These are phyloP conservation scores for Aphrocallistes beatrix DNA, from an alignment of 37 sponge, comb jelly and placozoan species.

Conservation along the genomic window DNA sequence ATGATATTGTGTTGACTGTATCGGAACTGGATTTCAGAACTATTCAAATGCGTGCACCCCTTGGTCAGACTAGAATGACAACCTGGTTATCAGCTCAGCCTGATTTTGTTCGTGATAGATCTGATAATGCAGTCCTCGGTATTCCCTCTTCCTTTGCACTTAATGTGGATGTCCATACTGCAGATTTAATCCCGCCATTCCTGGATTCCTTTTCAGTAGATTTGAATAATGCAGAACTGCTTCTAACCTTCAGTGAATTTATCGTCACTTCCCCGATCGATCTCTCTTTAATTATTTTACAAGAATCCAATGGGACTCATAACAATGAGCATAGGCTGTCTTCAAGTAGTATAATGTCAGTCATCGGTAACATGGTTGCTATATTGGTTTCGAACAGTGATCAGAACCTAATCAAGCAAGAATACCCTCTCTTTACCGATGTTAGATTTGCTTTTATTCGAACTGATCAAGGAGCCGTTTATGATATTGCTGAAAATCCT, in stretches of 20 bases:
- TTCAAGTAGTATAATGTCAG: constrained; percentile 29
- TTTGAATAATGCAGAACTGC: constrained; percentile 45
- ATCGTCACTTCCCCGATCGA: constrained; percentile 36
- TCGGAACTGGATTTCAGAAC: constrained; percentile 31
- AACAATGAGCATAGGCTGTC: constrained; percentile 5
- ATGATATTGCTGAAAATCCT: constrained; percentile 56
- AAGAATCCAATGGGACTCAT: constrained; percentile 21
- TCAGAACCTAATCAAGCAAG: constrained; percentile 50
- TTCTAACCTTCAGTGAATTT: constrained; percentile 54
- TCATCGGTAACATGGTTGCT: constrained; percentile 11
- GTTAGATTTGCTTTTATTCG: constrained; percentile 41
- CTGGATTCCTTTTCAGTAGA: constrained; percentile 44
- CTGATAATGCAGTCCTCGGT: constrained; percentile 37
- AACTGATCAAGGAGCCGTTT: constrained; percentile 21
- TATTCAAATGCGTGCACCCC: constrained; percentile 44
- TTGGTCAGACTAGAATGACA: constrained; percentile 30
- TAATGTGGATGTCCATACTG: constrained; percentile 15
- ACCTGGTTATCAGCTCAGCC: constrained; percentile 35
- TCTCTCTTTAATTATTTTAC: constrained; percentile 32
- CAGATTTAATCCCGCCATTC: constrained; percentile 53
- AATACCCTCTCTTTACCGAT: constrained; percentile 33
- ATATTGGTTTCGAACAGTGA: constrained; percentile 40
- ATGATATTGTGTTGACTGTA: constrained; percentile 46
- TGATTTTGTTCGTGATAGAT: not conserved
- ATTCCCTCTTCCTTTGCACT: constrained; percentile 24